A percentile compares a stretch with the other conserved stretches of the same genome.
These are phyloP conservation scores for Uromys caudimaculatus DNA, from an alignment of 2,797 vertebrate species.

Conservation along the genomic window DNA sequence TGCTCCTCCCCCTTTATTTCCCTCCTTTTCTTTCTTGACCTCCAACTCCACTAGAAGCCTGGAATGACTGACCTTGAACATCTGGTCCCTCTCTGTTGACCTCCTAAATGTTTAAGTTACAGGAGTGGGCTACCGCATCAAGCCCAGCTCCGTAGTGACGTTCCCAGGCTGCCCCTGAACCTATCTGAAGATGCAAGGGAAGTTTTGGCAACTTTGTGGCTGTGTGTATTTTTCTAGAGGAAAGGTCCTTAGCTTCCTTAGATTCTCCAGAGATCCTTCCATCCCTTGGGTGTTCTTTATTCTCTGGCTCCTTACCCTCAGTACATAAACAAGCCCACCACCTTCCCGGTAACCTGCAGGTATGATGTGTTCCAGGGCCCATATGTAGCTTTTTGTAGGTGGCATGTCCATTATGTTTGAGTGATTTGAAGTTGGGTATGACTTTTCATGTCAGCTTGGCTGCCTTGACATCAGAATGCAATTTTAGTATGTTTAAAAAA, in stretches of 20 bases:
- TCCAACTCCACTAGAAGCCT: not conserved
- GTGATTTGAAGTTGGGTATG: not conserved
- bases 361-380: not conserved
- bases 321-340: slow-evolving; percentile 26
- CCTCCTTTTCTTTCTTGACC: not conserved
- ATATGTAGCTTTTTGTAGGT: not conserved
- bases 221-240: not conserved
- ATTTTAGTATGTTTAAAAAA: not conserved
- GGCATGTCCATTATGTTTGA: not conserved
- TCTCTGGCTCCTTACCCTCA: not conserved
- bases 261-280: slow-evolving; percentile 19
- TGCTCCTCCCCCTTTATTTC: too few relatives aligned
- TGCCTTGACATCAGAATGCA: not conserved
- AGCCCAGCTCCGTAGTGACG: not conserved
- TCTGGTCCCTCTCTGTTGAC: not conserved
- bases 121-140: not conserved
- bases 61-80: not conserved
- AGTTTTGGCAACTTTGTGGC: slow-evolving; percentile 27
- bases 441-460: not conserved
- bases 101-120: not conserved
- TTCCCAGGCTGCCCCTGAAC: slow-evolving; percentile 21
- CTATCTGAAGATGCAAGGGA: not conserved
- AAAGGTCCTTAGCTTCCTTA: slow-evolving; percentile 9
- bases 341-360: slow-evolving; percentile 28
- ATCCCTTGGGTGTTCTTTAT: slow-evolving; percentile 43